Conservation (phyloP, 2,888 invertebrate genomes). For the Abrostola tripartita region DNA sequence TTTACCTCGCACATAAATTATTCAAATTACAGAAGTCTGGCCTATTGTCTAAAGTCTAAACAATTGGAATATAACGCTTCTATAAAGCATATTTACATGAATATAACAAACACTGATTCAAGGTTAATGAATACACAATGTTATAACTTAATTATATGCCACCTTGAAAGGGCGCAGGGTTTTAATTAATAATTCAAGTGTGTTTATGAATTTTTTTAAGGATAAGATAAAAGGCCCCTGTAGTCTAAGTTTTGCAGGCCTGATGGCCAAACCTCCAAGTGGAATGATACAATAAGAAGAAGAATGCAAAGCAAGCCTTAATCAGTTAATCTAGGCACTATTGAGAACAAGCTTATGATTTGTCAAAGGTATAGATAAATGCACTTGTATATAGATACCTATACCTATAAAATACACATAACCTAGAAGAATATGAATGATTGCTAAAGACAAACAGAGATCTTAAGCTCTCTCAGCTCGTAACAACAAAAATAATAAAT, state of each 20-base stretch:
- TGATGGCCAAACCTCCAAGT: too few relatives aligned
- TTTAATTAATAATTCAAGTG: conserved; percentile 4
- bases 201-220: background rate
- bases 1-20: background rate
- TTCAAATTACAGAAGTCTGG: conserved; percentile 1
- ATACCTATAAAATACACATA: too few relatives aligned
- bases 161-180: conserved; percentile 6
- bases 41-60: conserved; percentile 4
- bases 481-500: too few relatives aligned
- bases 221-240: background rate
- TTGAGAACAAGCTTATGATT: too few relatives aligned
- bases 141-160: conserved; percentile 10
- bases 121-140: conserved; percentile 9
- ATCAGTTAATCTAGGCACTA: too few relatives aligned
- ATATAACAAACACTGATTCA: conserved; percentile 4
- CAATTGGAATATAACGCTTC: background rate
- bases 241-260: background rate
- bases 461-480: too few relatives aligned
- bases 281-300: too few relatives aligned
- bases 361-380: too few relatives aligned
- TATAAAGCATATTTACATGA: conserved; percentile 5
- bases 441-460: too few relatives aligned
- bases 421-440: too few relatives aligned
- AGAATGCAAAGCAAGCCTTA: too few relatives aligned
- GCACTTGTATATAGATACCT: too few relatives aligned